phyloP scores from a whole-genome alignment of 2,797 vertebrate species.

The Anguilla pacifica region DNA sequence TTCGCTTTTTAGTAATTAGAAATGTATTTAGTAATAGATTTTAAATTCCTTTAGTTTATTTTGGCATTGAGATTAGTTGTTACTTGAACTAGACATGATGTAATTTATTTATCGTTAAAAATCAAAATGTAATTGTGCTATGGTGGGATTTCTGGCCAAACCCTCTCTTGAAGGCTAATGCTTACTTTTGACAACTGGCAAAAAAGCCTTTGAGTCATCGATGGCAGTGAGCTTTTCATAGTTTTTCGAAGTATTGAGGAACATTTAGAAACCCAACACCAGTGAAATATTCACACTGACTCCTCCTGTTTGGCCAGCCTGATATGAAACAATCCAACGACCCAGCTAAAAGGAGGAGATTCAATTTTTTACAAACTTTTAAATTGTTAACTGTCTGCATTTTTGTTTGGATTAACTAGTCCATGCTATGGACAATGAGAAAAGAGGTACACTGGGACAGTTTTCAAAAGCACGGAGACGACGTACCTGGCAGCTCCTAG shows the following conservation, averaged over 20 bases:
- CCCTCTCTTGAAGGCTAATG: not conserved
- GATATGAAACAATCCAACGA: not conserved
- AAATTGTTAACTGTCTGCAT: not conserved
- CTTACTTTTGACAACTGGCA: conserved; percentile 7
- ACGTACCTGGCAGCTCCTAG: conserved; percentile 73
- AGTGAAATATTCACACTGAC: not conserved
- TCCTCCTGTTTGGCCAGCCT: not conserved
- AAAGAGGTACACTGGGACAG: not conserved
- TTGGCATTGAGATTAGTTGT: not conserved
- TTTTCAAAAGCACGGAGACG: conserved; percentile 57
- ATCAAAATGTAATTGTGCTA: not conserved
- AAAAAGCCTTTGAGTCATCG: not conserved
- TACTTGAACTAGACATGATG: not conserved
- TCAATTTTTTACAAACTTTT: not conserved
- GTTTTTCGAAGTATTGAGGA: not conserved
- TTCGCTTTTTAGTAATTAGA: not conserved
- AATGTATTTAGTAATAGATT: not conserved
- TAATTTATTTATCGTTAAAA: not conserved
- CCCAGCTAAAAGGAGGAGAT: not conserved
- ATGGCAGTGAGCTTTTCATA: not conserved
- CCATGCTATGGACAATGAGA: not conserved
- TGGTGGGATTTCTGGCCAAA: not conserved
- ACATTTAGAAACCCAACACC: not conserved
- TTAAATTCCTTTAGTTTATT: not conserved
- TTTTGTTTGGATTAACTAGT: not conserved